Conservation (phyloP, 2,113 vertebrate species). For the Pelmatolapia mariae region DNA sequence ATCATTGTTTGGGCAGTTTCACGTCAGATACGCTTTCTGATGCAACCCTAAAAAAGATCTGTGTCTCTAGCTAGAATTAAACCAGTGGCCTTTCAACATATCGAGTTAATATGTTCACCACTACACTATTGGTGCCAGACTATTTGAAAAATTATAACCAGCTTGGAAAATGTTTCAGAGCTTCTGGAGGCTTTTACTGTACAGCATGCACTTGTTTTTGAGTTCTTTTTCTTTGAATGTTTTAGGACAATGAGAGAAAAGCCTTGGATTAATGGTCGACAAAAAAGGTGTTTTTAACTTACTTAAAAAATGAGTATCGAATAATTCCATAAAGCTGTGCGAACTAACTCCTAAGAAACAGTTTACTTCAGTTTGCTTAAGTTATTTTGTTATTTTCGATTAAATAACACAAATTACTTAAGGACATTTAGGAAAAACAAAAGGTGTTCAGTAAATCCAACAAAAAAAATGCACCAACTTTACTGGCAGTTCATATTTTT, state of each 20-base stretch:
- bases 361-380: not conserved
- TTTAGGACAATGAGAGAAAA: not conserved
- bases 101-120: not conserved
- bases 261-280: fast-evolving
- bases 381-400: not conserved
- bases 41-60: not conserved
- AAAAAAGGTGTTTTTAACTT: not conserved
- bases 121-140: not conserved
- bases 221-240: not conserved
- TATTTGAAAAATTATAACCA: not conserved
- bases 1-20: not conserved
- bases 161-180: not conserved
- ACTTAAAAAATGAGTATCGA: fast-evolving
- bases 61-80: not conserved
- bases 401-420: not conserved
- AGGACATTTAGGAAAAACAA: not conserved
- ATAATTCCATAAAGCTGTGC: not conserved
- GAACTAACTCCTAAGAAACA: not conserved
- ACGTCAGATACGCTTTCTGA: not conserved
- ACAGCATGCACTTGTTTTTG: not conserved
- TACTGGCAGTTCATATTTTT: not conserved
- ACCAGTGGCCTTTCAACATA: not conserved
- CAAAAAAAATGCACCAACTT: not conserved
- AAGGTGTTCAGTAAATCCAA: not conserved
- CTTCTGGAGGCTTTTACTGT: not conserved